phyloP scores from a whole-genome alignment of 2,888 invertebrate species.

The Plusia festucae region DNA sequence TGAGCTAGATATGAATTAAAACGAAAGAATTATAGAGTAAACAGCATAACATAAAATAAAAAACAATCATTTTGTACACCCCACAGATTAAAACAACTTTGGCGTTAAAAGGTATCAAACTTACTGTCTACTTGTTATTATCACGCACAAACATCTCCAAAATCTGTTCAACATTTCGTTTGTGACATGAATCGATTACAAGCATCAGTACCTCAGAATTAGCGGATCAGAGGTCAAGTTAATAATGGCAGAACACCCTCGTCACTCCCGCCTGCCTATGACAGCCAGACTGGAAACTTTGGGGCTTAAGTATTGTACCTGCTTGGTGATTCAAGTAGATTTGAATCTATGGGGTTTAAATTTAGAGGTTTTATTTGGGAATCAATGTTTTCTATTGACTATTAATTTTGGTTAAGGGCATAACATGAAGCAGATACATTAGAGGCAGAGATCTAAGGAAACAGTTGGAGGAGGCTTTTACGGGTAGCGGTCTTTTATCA shows the following conservation, averaged over 20 bases:
- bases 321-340: conserved; percentile 40
- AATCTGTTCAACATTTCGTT: conserved; percentile 39
- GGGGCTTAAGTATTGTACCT: conserved; percentile 48
- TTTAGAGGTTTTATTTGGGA: conserved; percentile 14
- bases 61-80: no score
- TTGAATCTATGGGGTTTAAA: conserved; percentile 31
- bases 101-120: no score
- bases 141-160: not conserved
- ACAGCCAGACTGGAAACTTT: conserved; percentile 67
- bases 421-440: no score
- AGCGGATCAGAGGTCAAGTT: conserved; percentile 74
- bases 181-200: conserved; percentile 48
- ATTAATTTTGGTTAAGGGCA: no score
- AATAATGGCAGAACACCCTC: conserved; percentile 78
- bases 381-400: conserved; percentile 12
- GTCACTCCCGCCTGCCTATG: conserved; percentile 77
- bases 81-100: no score
- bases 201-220: conserved; percentile 39
- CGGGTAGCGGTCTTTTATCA: no score
- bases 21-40: no score
- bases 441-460: no score
- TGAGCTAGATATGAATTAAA: no score
- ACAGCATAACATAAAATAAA: no score
- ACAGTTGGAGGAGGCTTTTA: no score
- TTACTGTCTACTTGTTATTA: no score